These are phyloP conservation scores for Penaeus vannamei DNA, from an alignment of 1,140 invertebrate genomes.

Conservation along the genomic window DNA sequence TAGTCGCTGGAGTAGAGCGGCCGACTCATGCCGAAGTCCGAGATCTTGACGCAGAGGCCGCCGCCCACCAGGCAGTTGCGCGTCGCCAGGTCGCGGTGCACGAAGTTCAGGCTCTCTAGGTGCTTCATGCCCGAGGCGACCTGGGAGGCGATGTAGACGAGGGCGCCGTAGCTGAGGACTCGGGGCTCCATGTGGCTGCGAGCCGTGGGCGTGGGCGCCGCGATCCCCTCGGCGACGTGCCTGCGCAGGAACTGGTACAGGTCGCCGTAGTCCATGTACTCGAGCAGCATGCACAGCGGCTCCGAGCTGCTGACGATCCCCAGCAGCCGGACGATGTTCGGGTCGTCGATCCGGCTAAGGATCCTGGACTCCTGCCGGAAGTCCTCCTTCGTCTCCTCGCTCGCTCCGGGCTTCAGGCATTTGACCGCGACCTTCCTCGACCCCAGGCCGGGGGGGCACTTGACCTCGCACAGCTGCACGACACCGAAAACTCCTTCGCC, in stretches of 20 bases:
- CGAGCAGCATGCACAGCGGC: constrained; percentile 67
- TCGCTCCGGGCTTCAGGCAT: constrained; percentile 72
- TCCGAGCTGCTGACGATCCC: constrained; percentile 66
- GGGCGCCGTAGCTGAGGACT: constrained; percentile 76
- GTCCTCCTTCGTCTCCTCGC: constrained; percentile 73
- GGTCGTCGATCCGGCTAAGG: constrained; percentile 73
- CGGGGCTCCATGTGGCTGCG: constrained; percentile 76
- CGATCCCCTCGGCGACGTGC: constrained; percentile 79
- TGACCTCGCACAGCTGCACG: constrained; percentile 71
- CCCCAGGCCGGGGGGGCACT: constrained; percentile 68
- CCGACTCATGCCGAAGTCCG: constrained; percentile 75
- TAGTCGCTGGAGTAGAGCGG: constrained; percentile 79
- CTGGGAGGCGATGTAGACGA: constrained; percentile 80
- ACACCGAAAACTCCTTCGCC: constrained; percentile 86
- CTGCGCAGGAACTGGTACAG: constrained; percentile 74
- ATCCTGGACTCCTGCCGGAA: constrained; percentile 73
- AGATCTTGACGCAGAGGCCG: constrained; percentile 73
- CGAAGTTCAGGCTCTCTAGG: constrained; percentile 83
- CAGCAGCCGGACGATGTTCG: constrained; percentile 68
- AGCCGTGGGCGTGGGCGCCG: constrained; percentile 66
- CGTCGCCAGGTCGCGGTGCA: constrained; percentile 84
- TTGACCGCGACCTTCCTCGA: constrained; percentile 73
- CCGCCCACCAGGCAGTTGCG: constrained; percentile 74
- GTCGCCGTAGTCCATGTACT: constrained; percentile 67
- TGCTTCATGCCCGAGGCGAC: constrained; percentile 90